phyloP scores from a whole-genome alignment of 2,888 invertebrate species.

The Scaptomyza cyrtandrae region DNA sequence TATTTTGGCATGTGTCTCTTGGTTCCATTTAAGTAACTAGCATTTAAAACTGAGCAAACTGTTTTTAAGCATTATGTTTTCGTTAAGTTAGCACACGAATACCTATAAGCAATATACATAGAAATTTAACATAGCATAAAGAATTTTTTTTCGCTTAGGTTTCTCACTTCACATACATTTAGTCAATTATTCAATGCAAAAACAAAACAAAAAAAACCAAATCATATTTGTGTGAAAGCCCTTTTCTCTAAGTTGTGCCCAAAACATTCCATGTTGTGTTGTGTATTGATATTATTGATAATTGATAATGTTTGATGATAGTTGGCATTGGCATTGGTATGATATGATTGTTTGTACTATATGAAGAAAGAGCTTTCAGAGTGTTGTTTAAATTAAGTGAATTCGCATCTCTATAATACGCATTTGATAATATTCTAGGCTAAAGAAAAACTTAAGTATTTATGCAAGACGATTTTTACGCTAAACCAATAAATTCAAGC shows the following conservation, averaged over 20 bases:
- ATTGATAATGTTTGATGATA: constrained; percentile 26
- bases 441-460: constrained; percentile 43
- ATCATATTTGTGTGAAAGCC: constrained; percentile 37
- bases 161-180: constrained; percentile 33
- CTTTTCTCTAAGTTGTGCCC: constrained; percentile 45
- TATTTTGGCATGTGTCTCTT: constrained; percentile 26
- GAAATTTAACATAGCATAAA: constrained; percentile 2
- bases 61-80: no score
- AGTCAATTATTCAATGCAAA: constrained; percentile 63
- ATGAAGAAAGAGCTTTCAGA: constrained; percentile 2
- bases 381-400: constrained; percentile 29
- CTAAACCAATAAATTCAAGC: constrained; percentile 66
- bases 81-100: constrained; percentile 11
- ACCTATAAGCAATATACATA: constrained; percentile 65
- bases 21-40: constrained; percentile 29
- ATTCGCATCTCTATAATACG: constrained; percentile 38
- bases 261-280: constrained; percentile 56
- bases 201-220: no score
- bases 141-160: constrained; percentile 7
- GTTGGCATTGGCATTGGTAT: constrained; percentile 12
- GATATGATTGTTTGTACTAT: constrained; percentile 15
- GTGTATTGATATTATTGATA: constrained; percentile 42
- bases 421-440: constrained; percentile 60
- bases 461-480: constrained; percentile 59
- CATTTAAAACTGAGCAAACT: constrained; percentile 2